Evolutionary conservation across 1,140 invertebrate genomes (phyloP).

Genomic region (Lordiphosa collinella): DNA sequence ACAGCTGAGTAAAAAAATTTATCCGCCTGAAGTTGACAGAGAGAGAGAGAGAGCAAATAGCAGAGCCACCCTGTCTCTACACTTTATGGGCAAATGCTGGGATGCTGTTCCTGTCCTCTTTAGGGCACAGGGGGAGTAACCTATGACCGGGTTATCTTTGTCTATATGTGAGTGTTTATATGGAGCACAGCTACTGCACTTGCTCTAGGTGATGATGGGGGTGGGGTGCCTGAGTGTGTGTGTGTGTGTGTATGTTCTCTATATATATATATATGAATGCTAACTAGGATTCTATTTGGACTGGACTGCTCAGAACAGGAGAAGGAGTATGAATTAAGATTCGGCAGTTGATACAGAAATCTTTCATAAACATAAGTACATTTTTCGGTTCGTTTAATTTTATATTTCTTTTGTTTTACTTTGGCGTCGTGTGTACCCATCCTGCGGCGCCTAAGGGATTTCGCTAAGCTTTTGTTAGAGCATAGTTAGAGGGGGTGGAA

Average conservation of each 20-base stretch:
- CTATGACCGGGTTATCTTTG: slow-evolving; percentile 52
- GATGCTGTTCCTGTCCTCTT: slow-evolving; percentile 22
- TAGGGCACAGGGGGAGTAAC: slow-evolving; percentile 2
- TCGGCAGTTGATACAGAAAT: slow-evolving; percentile 80
- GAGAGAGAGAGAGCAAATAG: slow-evolving; percentile 1
- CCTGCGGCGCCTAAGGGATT: slow-evolving; percentile 23
- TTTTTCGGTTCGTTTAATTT: slow-evolving; percentile 38
- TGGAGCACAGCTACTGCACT: slow-evolving; percentile 39
- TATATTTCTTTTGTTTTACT: slow-evolving; percentile 38
- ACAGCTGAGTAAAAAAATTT: slow-evolving; percentile 26
- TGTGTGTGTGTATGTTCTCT: slow-evolving; percentile 21
- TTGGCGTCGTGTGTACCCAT: slow-evolving; percentile 44
- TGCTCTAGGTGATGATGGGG: slow-evolving; percentile 23
- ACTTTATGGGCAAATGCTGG: slow-evolving; percentile 8
- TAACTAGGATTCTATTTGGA: slow-evolving; percentile 38
- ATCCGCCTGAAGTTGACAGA: slow-evolving; percentile 21
- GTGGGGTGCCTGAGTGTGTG: slow-evolving; percentile 4
- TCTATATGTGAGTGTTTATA: slow-evolving; percentile 24
- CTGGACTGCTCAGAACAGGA: slow-evolving; percentile 71
- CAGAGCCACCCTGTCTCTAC: neutral
- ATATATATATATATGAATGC: slow-evolving; percentile 34
- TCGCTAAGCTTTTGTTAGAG: slow-evolving; percentile 24
- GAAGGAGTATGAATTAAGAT: slow-evolving; percentile 80
- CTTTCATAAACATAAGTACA: slow-evolving; percentile 34
- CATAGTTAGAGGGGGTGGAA: slow-evolving; percentile 8